Base-by-base conservation (phyloP, 2,113 vertebrate species). In the Neotoma lepida region DNA sequence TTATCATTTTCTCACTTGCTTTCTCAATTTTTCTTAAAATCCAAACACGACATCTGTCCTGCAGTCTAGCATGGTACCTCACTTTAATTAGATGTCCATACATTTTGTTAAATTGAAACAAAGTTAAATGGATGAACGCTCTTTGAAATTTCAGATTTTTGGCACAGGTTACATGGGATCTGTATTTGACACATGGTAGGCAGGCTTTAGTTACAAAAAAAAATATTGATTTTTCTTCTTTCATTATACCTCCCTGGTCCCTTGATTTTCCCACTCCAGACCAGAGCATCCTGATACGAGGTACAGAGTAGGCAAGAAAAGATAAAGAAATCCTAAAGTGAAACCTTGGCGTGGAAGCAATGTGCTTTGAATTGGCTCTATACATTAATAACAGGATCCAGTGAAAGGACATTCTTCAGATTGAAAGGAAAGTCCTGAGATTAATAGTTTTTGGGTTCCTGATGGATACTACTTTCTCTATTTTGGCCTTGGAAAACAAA, bases 391-490 rank as follows among this genome's bases (percentile, higher is more conserved):
- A 93, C 61, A 94, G 90, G 70, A 78, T 8, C n/a, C 15, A 92
- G 74, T 26, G 71, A 91, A 41, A 12, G 89, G 68, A 33, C 33
- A 35, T 92, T 95, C 89, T 88, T 97, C 66, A 94, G 96, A 13
- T 86, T 97, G 91, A 96, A 97, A 74, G 41, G 58, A 94, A 46
- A 35, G 82, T 30, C 41, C 24, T 44, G 9, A 84, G 78, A 93
- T 90, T 14, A 95, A 7, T 88, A 0, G 0, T 28, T 58, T 63
- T 41, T 84, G 17, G 13, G 51, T 85, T 30, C 0, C 18, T 56
- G 88, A 95, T 96, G 89, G 77, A 97, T 97, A 61, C 56, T 28
- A 93, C 61, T 93, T 84, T 97, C 88, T 93, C 71, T 90, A 77
- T 64, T 86, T 7, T 64, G 85, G 39, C 46, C 49, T 94, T 51